A percentile compares a stretch with the other conserved stretches of the same genome.
These are phyloP conservation scores for Epicampocera succincta DNA, from an alignment of 2,888 invertebrate genomes.

Conservation along the genomic window DNA sequence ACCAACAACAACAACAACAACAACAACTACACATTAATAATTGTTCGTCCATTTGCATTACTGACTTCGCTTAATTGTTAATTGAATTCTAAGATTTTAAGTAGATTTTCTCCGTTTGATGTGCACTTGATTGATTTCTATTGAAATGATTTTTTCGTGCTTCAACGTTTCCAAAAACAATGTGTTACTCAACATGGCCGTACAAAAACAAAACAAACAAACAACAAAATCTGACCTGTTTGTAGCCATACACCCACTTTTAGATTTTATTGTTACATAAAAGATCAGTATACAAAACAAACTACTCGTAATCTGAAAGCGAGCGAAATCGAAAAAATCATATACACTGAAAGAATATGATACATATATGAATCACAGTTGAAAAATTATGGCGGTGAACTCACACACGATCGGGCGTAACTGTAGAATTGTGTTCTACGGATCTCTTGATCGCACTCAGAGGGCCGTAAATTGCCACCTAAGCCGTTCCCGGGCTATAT, in stretches of 20 bases:
- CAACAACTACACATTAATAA: too few species aligned
- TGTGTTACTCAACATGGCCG: not conserved
- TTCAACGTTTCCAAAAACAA: conserved; percentile 32
- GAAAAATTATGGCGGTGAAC: too few species aligned
- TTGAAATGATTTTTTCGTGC: conserved; percentile 35
- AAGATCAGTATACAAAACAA: conserved; percentile 31
- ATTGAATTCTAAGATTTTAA: conserved; percentile 1
- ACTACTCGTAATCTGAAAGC: not conserved
- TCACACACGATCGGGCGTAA: too few species aligned
- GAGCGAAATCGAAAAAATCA: too few species aligned
- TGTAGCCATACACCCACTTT: conserved; percentile 49
- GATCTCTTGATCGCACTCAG: too few species aligned
- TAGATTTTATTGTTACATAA: conserved; percentile 27
- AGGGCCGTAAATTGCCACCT: too few species aligned
- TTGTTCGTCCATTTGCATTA: not conserved
- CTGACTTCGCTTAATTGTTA: conserved; percentile 26
- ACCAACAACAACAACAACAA: conserved; percentile 17
- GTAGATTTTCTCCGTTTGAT: not conserved
- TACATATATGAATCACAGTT: too few species aligned
- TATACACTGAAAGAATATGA: too few species aligned
- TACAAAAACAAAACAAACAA: not conserved
- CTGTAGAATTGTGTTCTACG: too few species aligned
- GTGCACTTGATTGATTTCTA: conserved; percentile 8
- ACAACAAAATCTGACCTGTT: conserved; percentile 55
- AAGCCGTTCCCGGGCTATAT: too few species aligned